Base-by-base conservation (phyloP, 2,888 invertebrate genomes). In the Ptilodon capucinus region DNA sequence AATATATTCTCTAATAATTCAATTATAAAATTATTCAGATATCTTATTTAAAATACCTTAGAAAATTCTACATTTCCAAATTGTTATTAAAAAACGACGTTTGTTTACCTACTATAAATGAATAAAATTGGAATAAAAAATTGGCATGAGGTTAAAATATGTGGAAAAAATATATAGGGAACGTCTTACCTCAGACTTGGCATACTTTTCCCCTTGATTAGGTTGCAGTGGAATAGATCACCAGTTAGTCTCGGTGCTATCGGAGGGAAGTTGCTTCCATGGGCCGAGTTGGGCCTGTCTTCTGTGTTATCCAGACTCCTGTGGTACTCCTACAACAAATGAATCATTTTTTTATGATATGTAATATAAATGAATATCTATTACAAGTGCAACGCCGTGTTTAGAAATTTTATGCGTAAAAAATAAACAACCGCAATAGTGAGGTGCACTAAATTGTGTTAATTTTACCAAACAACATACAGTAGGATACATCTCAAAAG, bases 141-240 rank as follows among this genome's bases (percentile, higher is more conserved):
- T 8, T 19, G 19, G 38, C 14, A 51, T 48, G 42, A 36, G 38
- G 35, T 32, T 42, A 21, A 23, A 18, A 34, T 19, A 13, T 41
- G 30, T 25, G 38, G 41, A 40, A 5, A 46, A 46, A 51, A 39
- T 36, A 44, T 40, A 46, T 41, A 34, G n/a, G n/a, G 5, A n/a
- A 19, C 42, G 44, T 68, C 91, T 89, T 90, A 97, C 97, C 97
- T 97, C 54, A 98, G 91, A 76, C 97, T 97, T 2, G 98, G 98
- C 97, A 98, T 97, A 92, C 98, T 98, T 89, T 98, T 98, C 53
- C 98, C 98, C 92, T 98, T 97, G 53, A 97, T 95, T 42, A 98
- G 92, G 83, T 96, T 97, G 65, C 87, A 87, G 35, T 85, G 86
- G 56, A 92, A 90, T 42, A 90, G 75, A 63, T 92, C 92, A 16